Evolutionary conservation across 2,113 vertebrate species (phyloP), one percentile per base, ranked within the genome.

Genomic region (Nothocercus nigrocapillus): DNA sequence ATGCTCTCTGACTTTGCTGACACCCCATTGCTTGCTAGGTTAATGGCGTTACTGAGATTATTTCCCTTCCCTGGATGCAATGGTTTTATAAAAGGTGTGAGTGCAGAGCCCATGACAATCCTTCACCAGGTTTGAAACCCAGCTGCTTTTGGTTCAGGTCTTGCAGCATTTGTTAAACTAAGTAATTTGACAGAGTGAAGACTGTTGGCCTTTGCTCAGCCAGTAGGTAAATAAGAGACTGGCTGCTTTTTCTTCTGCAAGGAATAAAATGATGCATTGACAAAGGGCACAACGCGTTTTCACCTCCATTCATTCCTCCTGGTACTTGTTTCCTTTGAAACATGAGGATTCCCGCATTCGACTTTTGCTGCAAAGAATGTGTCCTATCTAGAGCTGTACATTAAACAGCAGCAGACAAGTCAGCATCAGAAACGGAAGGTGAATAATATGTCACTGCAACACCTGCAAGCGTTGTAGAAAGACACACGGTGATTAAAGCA

Each of bases 171-270:
- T 94, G 27, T 74, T 82, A 72, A 88, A 58, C 78, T 49, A 64
- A 95, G 92, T 72, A 79, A 76, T 92, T 79, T 95, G 92, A 94
- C 88, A 89, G 88, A 96, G 88, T 88, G 85, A 25, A 69, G 74
- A 32, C 9, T 79, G 88, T 7, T 92, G 90, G 88, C 93, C 92
- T 96, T 94, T 96, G 90, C 96, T 95, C 92, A 82, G 83, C 32
- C 77, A 66, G 66, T 7, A 93, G 94, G 94, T 93, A 94, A 95
- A 94, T 96, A 93, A 96, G 88, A 96, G 88, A 89, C 72, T 5
- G 9, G n/a, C 62, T 92, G 73, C 54, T 34, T 72, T 86, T 93
- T 88, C 66, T 87, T 89, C 47, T 89, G 59, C 88, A 66, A 1
- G 25, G 93, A 82, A 73, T 82, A 36, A 95, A 86, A 85, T 94